Base-by-base conservation (phyloP, 2,888 invertebrate species). In the Dryocosmus kuriphilus region DNA sequence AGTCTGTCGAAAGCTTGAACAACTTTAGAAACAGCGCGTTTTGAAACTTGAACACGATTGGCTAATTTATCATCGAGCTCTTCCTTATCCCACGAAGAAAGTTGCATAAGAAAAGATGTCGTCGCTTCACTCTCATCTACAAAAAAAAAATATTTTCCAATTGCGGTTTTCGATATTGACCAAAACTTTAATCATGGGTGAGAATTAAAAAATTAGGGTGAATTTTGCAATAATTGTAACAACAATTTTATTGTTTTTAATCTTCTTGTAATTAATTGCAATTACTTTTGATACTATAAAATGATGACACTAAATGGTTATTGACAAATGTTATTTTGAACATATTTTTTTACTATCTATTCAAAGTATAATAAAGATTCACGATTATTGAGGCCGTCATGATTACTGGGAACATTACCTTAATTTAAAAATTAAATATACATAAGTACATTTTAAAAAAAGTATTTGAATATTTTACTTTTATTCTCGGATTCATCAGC, bases 11-110 rank as follows among this genome's bases (percentile, higher is more conserved):
- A 99, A 0, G 98, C 98, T 92, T 98, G 98, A 75, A 99, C 95
- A 38, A 99, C 96, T 93, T 99, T 99, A 3, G 98, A 98, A 30
- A 99, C 98, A 9, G 98, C 99, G 80, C 99, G 93, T 89, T 98
- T 98, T 14, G 98, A 98, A 27, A 99, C 98, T 93, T 98, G 98
- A 8, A 99, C 99, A 38, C 99, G 93, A 92, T 98, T 98, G 0
- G 98, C 97, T 55, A 99, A 93, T 92, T 98, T 98, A 84, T 98
- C 98, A 88, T 99, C 99, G 77, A 99, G 92, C 90, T 99, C 99
- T 88, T 98, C 98, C 89, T 98, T 98, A 90, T 99, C 99, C 98
- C 99, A 99, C 0, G 98, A 98, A 1, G 98, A 98, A 60, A 99
- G 92, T 89, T 98, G 97, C 92, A 98, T 96, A 63, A 99, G 94